Percentiles rank a stretch among this genome's conserved stretches.
These are phyloP conservation scores for Ceuthmochares aereus DNA, from an alignment of 2,113 vertebrate genomes.

Conservation along the genomic window DNA sequence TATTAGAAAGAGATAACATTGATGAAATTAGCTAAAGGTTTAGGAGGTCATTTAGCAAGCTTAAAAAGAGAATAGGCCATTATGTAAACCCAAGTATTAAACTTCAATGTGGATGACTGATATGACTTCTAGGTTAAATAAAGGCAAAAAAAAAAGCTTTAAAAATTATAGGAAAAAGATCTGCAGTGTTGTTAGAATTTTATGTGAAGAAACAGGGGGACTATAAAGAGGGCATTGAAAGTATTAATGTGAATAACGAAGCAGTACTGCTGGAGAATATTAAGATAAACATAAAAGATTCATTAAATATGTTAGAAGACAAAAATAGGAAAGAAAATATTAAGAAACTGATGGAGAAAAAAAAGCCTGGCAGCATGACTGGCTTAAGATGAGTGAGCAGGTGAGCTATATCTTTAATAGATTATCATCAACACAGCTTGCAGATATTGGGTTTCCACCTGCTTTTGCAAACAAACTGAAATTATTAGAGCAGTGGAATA, in stretches of 20 bases:
- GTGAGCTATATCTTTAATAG: neutral
- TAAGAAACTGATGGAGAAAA: neutral
- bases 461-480: neutral
- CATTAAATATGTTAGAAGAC: neutral
- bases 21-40: neutral
- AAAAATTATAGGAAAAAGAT: constrained; percentile 27
- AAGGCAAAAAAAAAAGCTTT: constrained; percentile 27
- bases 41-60: neutral
- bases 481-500: neutral
- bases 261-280: neutral
- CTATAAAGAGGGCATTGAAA: constrained; percentile 32
- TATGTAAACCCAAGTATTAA: neutral
- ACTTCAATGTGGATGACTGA: neutral
- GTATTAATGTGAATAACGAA: constrained; percentile 37
- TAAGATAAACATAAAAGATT: neutral
- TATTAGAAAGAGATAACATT: neutral
- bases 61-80: neutral
- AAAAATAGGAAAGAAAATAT: neutral
- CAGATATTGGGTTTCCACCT: neutral
- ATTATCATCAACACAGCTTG: neutral
- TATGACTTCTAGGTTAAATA: constrained; percentile 35
- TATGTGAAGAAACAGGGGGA: constrained; percentile 29
- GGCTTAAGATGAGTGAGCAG: neutral
- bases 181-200: constrained; percentile 1
- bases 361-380: neutral